phyloP scores from a whole-genome alignment of 2,797 vertebrate genomes.

The Sebastes jordani region DNA sequence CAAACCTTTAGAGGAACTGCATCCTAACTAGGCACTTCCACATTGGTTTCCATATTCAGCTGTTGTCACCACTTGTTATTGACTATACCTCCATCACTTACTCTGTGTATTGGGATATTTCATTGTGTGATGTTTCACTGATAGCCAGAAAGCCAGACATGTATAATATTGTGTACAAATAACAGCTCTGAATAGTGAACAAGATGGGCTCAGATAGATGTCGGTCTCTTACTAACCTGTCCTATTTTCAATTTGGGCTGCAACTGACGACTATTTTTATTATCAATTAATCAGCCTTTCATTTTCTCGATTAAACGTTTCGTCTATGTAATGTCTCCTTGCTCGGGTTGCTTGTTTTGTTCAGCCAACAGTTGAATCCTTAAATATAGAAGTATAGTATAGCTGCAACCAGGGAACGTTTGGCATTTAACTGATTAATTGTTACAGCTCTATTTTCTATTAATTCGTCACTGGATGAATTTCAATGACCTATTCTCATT shows the following conservation, averaged over 20 bases:
- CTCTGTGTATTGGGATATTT: not conserved
- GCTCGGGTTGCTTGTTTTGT: not conserved
- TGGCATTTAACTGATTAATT: not conserved
- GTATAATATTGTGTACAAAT: not conserved
- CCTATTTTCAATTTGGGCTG: not conserved
- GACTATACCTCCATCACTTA: not conserved
- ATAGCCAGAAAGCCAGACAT: not conserved
- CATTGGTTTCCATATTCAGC: not conserved
- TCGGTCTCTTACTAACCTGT: not conserved
- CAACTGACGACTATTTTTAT: not conserved
- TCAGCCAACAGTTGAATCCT: not conserved
- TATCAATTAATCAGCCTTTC: not conserved
- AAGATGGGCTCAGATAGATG: not conserved
- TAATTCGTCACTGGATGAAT: not conserved
- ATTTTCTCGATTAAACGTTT: not conserved
- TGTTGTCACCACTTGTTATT: not conserved
- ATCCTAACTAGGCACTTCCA: conserved; percentile 24
- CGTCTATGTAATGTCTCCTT: not conserved
- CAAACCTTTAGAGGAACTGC: conserved; percentile 27
- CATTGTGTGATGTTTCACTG: not conserved
- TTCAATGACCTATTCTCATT: not conserved
- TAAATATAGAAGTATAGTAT: not conserved
- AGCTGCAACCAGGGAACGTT: not conserved
- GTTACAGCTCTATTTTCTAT: not conserved
- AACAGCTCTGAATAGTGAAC: not conserved